phyloP scores from a whole-genome alignment of 2,113 vertebrate genomes.

The Scopus umbretta region DNA sequence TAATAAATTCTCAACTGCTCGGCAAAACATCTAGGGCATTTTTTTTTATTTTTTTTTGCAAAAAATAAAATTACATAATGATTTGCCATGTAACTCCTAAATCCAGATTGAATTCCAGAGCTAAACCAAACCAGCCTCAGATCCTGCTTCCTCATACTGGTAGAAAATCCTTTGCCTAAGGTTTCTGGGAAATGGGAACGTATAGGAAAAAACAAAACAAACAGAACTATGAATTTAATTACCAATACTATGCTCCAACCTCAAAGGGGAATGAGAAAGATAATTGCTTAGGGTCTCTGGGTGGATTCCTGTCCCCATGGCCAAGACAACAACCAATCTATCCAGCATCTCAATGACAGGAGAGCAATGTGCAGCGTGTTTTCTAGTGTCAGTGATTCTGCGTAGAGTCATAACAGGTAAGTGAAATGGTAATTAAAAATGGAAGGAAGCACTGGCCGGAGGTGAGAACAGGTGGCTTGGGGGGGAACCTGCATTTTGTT shows the following conservation, averaged over 20 bases:
- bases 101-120: background rate
- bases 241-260: slow-evolving; percentile 39
- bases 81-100: background rate
- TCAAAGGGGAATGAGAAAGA: slow-evolving; percentile 44
- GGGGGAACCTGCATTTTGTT: background rate
- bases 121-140: background rate
- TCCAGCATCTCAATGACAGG: slow-evolving; percentile 59
- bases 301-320: slow-evolving; percentile 49
- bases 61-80: background rate
- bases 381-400: slow-evolving; percentile 46
- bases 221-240: slow-evolving; percentile 62
- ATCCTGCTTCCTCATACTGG: background rate
- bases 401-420: slow-evolving; percentile 51
- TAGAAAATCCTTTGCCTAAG: background rate
- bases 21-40: background rate
- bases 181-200: slow-evolving; percentile 49
- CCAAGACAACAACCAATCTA: slow-evolving; percentile 60
- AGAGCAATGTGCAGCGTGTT: background rate
- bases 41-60: background rate
- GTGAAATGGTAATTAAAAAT: slow-evolving; percentile 60
- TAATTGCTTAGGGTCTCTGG: slow-evolving; percentile 63
- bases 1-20: background rate
- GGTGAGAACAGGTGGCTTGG: slow-evolving; percentile 22
- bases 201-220: slow-evolving; percentile 33
- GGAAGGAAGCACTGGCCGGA: slow-evolving; percentile 25